A percentile compares a stretch with the other conserved stretches of the same genome.
Conservation (phyloP, 2,888 invertebrate species). For the Stenchaetothrips biformis region DNA sequence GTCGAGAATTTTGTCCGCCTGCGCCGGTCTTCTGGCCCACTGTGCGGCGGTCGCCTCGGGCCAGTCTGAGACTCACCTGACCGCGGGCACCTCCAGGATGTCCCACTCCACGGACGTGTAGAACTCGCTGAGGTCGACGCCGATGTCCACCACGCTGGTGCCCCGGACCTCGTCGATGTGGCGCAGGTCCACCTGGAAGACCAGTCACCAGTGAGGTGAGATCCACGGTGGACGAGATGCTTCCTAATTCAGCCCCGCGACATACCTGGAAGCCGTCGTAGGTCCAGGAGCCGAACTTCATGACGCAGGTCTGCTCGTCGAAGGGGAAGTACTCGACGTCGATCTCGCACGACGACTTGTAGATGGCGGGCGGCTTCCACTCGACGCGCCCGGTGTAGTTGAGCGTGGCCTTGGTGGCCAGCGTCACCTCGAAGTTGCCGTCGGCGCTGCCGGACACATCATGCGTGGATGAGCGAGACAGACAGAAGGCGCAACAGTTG, state of each 20-base stretch:
- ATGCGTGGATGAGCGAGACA: neutral
- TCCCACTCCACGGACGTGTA: constrained; percentile 99
- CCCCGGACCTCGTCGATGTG: constrained; percentile 87
- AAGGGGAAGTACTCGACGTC: constrained; percentile 83
- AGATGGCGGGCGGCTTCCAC: constrained; percentile 90
- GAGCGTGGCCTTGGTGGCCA: constrained; percentile 75
- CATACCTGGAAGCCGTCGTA: constrained; percentile 75
- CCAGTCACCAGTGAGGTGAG: neutral
- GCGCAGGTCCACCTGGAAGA: constrained; percentile 75
- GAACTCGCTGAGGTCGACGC: constrained; percentile 95
- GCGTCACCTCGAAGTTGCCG: constrained; percentile 78
- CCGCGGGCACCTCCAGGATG: constrained; percentile 91
- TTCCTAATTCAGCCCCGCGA: neutral
- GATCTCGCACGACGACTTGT: constrained; percentile 83
- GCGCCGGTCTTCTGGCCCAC: too few species aligned
- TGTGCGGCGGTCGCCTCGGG: neutral
- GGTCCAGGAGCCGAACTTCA: constrained; percentile 83
- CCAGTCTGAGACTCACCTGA: constrained; percentile 58
- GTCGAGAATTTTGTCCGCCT: too few species aligned
- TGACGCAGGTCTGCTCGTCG: constrained; percentile 80
- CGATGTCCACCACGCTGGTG: constrained; percentile 84
- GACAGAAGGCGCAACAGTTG: neutral
- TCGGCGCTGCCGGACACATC: constrained; percentile 58
- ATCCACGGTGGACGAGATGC: neutral
- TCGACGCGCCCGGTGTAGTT: constrained; percentile 77